Evolutionary conservation across 2,888 invertebrate species (phyloP).

Genomic region (Rhorus exstirpatorius): DNA sequence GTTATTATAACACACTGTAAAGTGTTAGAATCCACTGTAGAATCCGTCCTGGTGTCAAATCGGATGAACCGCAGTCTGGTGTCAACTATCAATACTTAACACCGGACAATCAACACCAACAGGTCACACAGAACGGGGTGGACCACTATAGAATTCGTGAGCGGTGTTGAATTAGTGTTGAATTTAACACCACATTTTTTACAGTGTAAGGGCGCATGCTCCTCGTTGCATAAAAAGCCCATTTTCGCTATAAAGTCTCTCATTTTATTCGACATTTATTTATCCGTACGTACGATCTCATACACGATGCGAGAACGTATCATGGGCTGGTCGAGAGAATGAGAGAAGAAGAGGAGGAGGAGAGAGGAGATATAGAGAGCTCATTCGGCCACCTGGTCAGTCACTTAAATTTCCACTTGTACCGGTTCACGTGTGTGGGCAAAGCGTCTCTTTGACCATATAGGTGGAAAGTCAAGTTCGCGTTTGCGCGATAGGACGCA

Average conservation of each 20-base stretch:
- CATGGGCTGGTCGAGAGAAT: conserved; percentile 3
- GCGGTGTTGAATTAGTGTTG: too few species aligned
- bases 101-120: too few species aligned
- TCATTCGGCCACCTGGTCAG: conserved; percentile 51
- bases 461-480: conserved; percentile 45
- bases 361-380: neutral
- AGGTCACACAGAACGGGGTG: too few species aligned
- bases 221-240: neutral
- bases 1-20: too few species aligned
- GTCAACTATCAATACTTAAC: too few species aligned
- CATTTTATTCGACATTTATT: conserved; percentile 18
- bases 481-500: conserved; percentile 19
- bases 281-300: conserved; percentile 3
- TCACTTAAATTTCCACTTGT: conserved; percentile 52
- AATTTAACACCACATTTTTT: too few species aligned
- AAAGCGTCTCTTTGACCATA: conserved; percentile 50
- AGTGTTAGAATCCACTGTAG: too few species aligned
- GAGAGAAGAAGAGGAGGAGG: conserved; percentile 10
- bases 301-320: neutral
- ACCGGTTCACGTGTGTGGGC: conserved; percentile 35
- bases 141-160: too few species aligned
- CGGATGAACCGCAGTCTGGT: too few species aligned
- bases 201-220: too few species aligned
- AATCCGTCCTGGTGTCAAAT: too few species aligned
- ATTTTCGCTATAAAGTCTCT: conserved; percentile 1